These are phyloP conservation scores for Acanthurus leucopareius DNA, from an alignment of 2,797 vertebrate genomes.

Conservation along the genomic window DNA sequence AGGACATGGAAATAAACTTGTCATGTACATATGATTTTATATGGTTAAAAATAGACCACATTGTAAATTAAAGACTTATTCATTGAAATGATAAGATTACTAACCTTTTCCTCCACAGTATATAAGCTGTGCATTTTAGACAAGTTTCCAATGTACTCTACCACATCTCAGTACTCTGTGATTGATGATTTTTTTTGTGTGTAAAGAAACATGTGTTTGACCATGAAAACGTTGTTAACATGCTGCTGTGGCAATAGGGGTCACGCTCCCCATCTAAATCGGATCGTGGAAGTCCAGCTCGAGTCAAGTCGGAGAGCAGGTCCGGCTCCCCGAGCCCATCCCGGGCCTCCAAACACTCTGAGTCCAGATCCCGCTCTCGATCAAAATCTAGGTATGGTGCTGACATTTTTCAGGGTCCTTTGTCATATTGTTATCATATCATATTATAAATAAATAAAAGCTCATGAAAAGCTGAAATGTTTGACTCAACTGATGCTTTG, in stretches of 20 bases:
- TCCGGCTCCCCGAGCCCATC: conserved; percentile 92
- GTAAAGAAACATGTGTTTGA: conserved; percentile 41
- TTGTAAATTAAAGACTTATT: conserved; percentile 49
- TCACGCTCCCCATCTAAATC: conserved; percentile 95
- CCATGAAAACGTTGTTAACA: conserved; percentile 81
- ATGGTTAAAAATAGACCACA: conserved; percentile 53
- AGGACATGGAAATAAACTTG: conserved; percentile 85
- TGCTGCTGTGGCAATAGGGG: conserved; percentile 90
- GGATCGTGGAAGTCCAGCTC: conserved; percentile 91
- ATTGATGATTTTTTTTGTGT: conserved; percentile 46
- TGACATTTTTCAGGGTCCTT: neutral
- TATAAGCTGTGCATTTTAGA: conserved; percentile 61
- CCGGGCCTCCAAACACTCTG: conserved; percentile 90
- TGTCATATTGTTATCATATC: neutral
- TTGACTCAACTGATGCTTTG: neutral
- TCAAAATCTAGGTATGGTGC: conserved; percentile 92
- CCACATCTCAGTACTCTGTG: conserved; percentile 41
- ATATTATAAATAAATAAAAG: neutral
- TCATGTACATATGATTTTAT: conserved; percentile 52
- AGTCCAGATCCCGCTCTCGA: conserved; percentile 91
- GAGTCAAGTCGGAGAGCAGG: conserved; percentile 92
- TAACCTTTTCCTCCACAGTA: conserved; percentile 95
- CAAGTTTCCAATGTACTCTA: conserved; percentile 43
- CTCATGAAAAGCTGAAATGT: neutral
- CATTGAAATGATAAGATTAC: conserved; percentile 74